A percentile compares a stretch with the other conserved stretches of the same genome.
Evolutionary conservation across 2,888 invertebrate species (phyloP).

Genomic region (Chalcis sispes): DNA sequence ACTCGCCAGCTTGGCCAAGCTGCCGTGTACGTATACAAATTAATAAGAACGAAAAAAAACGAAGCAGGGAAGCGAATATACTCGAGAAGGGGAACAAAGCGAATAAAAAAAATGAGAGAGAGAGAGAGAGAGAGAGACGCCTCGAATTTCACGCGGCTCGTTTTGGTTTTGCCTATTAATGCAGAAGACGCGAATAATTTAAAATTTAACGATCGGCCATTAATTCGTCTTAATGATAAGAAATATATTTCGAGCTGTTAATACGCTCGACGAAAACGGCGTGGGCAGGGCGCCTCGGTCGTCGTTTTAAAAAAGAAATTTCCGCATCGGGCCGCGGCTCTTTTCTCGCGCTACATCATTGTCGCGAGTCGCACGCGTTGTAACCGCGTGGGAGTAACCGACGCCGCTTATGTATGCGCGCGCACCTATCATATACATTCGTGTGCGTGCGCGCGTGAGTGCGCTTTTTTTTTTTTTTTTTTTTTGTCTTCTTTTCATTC

Average conservation of each 20-base stretch:
- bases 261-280: slow-evolving; percentile 29
- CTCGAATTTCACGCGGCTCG: too few species aligned
- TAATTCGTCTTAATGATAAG: slow-evolving; percentile 47
- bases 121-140: too few species aligned
- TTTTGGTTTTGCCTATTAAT: slow-evolving; percentile 22
- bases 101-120: too few species aligned
- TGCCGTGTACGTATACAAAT: too few species aligned
- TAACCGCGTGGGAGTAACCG: slow-evolving; percentile 61
- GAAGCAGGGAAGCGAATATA: too few species aligned
- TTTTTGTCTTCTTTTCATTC: too few species aligned
- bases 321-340: not conserved
- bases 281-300: not conserved
- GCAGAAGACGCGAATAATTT: slow-evolving; percentile 20
- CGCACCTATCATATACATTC: slow-evolving; percentile 57
- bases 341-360: slow-evolving; percentile 27
- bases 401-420: slow-evolving; percentile 56
- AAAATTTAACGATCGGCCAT: slow-evolving; percentile 43
- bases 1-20: not conserved
- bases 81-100: too few species aligned
- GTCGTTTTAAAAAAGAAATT: too few species aligned
- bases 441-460: not conserved
- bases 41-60: too few species aligned
- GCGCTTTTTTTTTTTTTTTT: too few species aligned
- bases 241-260: slow-evolving; percentile 24
- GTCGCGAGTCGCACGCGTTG: slow-evolving; percentile 62